These are phyloP conservation scores for Philaethria dido DNA, from an alignment of 2,888 invertebrate species.

Conservation along the genomic window DNA sequence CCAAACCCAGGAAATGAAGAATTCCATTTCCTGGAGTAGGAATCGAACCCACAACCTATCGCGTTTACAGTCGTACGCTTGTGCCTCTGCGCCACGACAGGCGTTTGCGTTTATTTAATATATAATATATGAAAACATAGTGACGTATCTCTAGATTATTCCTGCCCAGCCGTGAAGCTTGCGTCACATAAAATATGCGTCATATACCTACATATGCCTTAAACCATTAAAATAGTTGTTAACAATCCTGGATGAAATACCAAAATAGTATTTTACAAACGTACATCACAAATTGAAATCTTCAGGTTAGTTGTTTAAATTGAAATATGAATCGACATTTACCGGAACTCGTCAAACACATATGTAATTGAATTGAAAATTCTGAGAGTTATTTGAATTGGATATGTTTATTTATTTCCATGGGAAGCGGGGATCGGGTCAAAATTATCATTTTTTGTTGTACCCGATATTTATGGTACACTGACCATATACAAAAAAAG, in stretches of 20 bases:
- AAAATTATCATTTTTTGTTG: conserved; percentile 29
- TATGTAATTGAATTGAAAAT: conserved; percentile 27
- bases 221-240: background rate
- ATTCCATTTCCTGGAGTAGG: too few species aligned
- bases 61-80: too few species aligned
- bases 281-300: conserved; percentile 13
- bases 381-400: conserved; percentile 28
- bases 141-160: too few species aligned
- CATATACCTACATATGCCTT: too few species aligned
- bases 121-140: too few species aligned
- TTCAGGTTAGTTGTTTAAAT: conserved; percentile 21
- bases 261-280: background rate
- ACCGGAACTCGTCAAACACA: conserved; percentile 8
- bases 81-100: too few species aligned
- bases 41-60: too few species aligned
- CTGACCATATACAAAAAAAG: conserved; percentile 8
- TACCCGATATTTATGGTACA: conserved; percentile 16
- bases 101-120: too few species aligned
- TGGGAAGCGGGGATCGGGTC: conserved; percentile 24
- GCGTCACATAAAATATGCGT: too few species aligned
- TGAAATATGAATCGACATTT: conserved; percentile 22
- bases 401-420: conserved; percentile 25
- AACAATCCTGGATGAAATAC: background rate
- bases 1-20: too few species aligned
- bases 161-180: too few species aligned